Evolutionary conservation across 2,113 vertebrate genomes (phyloP).

Genomic region (Felis catus): DNA sequence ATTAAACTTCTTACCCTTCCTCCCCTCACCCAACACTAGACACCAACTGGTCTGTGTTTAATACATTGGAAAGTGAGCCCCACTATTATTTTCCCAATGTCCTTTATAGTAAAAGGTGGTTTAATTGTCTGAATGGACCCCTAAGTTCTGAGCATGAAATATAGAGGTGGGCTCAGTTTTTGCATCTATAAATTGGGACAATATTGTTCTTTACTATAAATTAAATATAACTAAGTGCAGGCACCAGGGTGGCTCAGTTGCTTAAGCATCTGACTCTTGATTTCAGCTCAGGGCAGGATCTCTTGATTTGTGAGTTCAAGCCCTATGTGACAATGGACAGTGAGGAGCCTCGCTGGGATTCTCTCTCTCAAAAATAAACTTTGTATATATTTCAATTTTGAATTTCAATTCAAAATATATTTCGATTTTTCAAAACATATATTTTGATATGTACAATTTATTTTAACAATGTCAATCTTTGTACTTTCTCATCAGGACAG

Average conservation of each 20-base stretch:
- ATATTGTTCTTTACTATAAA: not conserved
- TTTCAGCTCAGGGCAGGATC: too few relatives aligned
- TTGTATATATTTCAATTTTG: too few relatives aligned
- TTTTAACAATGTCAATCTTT: not conserved
- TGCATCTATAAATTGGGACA: not conserved
- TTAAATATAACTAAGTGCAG: not conserved
- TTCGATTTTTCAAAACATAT: too few relatives aligned
- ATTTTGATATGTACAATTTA: not conserved
- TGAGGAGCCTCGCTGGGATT: too few relatives aligned
- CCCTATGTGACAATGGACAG: too few relatives aligned
- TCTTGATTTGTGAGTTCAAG: too few relatives aligned
- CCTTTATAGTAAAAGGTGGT: not conserved
- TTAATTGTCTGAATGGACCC: not conserved
- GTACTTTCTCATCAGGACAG: not conserved
- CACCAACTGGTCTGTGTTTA: too few relatives aligned
- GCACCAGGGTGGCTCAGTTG: too few relatives aligned
- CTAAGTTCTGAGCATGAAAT: not conserved
- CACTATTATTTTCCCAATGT: not conserved
- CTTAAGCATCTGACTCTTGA: too few relatives aligned
- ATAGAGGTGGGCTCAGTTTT: not conserved
- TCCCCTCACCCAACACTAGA: not conserved
- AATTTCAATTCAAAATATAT: too few relatives aligned
- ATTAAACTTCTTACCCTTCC: not conserved
- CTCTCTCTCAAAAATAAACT: too few relatives aligned
- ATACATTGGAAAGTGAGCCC: accelerated